These are phyloP conservation scores for Aphelinus certus DNA, from an alignment of 1,140 invertebrate species.

Conservation along the genomic window DNA sequence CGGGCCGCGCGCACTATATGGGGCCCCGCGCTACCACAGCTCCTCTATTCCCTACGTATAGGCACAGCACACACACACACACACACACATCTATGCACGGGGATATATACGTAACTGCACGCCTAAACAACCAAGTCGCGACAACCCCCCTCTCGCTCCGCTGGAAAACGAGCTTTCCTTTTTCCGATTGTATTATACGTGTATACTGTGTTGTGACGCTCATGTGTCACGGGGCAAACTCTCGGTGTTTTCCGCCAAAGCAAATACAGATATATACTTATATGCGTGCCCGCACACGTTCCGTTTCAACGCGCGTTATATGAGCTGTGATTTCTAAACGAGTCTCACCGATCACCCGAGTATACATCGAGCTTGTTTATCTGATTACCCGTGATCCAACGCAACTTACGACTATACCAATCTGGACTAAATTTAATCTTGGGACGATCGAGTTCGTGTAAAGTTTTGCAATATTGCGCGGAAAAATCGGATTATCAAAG, in stretches of 20 bases:
- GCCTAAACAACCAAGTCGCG: conserved; percentile 11
- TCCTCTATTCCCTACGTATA: neutral
- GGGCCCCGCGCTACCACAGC: no score
- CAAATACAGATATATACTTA: neutral
- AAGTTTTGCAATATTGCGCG: no score
- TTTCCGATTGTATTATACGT: conserved; percentile 23
- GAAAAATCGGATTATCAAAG: no score
- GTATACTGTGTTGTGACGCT: neutral
- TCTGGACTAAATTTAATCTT: no score
- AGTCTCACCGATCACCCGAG: neutral
- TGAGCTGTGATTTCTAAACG: neutral
- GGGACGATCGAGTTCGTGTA: no score
- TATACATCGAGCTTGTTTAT: no score
- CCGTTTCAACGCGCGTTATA: neutral
- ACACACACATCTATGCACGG: no score
- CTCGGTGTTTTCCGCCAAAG: no score
- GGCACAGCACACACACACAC: neutral
- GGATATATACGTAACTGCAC: no score
- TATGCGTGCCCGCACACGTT: no score
- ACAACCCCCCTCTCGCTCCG: neutral
- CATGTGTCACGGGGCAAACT: neutral
- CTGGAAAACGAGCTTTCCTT: conserved; percentile 40
- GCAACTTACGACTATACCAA: no score
- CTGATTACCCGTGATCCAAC: no score
- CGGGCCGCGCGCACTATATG: neutral